Evolutionary conservation across 1,140 invertebrate genomes (phyloP).

Genomic region (Papilio helenus): DNA sequence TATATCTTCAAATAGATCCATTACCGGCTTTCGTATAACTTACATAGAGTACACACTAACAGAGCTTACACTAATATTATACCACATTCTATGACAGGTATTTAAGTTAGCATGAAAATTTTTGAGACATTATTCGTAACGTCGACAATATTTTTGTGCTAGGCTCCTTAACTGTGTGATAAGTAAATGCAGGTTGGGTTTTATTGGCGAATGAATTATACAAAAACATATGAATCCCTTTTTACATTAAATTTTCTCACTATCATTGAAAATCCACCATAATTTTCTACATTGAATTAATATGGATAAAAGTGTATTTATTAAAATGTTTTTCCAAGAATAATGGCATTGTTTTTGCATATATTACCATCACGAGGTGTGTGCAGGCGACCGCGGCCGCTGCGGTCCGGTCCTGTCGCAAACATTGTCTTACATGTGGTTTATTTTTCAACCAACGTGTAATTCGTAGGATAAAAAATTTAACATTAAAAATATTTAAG

Average conservation of each 20-base stretch:
- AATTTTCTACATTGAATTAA: not conserved
- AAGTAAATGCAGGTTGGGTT: too few relatives aligned
- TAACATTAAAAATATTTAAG: too few relatives aligned
- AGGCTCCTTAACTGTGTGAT: too few relatives aligned
- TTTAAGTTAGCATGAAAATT: too few relatives aligned
- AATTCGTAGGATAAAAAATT: not conserved
- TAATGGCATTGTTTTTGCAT: not conserved
- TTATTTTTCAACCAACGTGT: not conserved
- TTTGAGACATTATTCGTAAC: too few relatives aligned
- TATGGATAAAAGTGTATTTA: not conserved
- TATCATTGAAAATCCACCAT: not conserved
- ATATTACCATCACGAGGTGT: not conserved
- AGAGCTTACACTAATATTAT: too few relatives aligned
- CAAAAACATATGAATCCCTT: too few relatives aligned
- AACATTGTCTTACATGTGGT: constrained; percentile 1
- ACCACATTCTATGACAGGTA: too few relatives aligned
- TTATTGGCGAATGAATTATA: too few relatives aligned
- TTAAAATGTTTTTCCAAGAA: not conserved
- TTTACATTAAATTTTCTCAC: too few relatives aligned
- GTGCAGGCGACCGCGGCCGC: constrained; percentile 11
- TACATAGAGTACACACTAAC: not conserved
- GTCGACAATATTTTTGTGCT: too few relatives aligned
- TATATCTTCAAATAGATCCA: constrained; percentile 21
- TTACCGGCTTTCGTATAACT: not conserved
- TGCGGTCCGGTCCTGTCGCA: constrained; percentile 15